phyloP scores from a whole-genome alignment of 2,888 invertebrate species.

The Zootermopsis nevadensis region DNA sequence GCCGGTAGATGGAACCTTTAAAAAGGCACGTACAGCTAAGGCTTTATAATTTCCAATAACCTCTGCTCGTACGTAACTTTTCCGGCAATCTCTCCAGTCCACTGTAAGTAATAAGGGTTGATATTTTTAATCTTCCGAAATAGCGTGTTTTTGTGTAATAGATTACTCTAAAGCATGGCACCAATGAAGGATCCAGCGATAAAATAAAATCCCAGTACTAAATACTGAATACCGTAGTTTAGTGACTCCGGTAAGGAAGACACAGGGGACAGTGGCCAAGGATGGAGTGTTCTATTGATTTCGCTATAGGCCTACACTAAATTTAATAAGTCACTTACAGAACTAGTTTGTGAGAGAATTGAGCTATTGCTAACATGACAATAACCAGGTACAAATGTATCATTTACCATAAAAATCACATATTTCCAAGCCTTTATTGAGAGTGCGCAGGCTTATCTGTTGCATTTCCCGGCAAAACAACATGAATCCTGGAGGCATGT shows the following conservation, averaged over 20 bases:
- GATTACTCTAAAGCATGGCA: not conserved
- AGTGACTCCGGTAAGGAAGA: not conserved
- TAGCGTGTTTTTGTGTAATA: not conserved
- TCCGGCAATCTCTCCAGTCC: not conserved
- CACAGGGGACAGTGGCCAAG: no score
- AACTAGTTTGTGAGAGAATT: no score
- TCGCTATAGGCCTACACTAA: no score
- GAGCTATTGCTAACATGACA: no score
- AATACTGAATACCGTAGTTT: not conserved
- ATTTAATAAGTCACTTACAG: no score
- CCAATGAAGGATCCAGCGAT: not conserved
- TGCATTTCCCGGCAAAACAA: no score
- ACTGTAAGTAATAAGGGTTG: not conserved
- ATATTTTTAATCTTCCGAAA: not conserved
- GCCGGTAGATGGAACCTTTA: not conserved
- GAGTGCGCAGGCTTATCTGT: no score
- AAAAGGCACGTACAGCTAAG: not conserved
- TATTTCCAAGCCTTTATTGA: no score
- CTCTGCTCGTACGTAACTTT: not conserved
- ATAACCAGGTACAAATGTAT: no score
- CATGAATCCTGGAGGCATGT: no score
- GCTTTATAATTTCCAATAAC: not conserved
- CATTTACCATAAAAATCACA: no score
- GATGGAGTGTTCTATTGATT: not conserved
- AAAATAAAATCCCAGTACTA: not conserved